phyloP scores from a whole-genome alignment of 2,888 invertebrate genomes.

The Ophion ellenae region DNA sequence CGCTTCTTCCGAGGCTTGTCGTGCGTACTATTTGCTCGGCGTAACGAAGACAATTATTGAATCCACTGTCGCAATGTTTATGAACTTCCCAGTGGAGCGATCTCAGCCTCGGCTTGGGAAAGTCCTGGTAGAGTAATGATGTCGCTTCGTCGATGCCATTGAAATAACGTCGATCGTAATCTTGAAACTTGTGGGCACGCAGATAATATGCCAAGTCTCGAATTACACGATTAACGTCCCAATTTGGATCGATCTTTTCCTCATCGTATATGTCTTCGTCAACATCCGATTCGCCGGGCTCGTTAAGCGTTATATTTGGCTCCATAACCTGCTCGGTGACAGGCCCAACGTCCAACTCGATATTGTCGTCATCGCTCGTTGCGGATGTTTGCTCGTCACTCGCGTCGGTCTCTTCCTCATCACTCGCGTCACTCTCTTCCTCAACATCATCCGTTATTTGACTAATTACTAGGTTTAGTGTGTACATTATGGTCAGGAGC shows the following conservation, averaged over 20 bases:
- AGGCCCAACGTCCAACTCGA: constrained; percentile 67
- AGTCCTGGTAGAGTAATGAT: constrained; percentile 82
- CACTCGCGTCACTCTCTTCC: constrained; percentile 50
- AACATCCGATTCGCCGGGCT: constrained; percentile 70
- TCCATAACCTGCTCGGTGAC: constrained; percentile 76
- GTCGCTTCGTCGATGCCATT: constrained; percentile 76
- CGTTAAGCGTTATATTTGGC: constrained; percentile 73
- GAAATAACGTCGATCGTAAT: constrained; percentile 86
- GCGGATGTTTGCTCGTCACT: not conserved
- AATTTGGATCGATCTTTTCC: constrained; percentile 65
- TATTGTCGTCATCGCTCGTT: constrained; percentile 61
- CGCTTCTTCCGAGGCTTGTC: constrained; percentile 84
- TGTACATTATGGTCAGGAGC: constrained; percentile 40
- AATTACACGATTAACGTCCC: constrained; percentile 83
- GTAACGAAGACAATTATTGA: constrained; percentile 86
- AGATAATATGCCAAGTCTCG: constrained; percentile 87
- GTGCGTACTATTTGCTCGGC: constrained; percentile 82
- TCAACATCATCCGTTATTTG: constrained; percentile 20
- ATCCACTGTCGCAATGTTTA: constrained; percentile 85
- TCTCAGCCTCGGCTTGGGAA: constrained; percentile 86
- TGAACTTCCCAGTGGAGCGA: constrained; percentile 87
- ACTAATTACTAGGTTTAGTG: constrained; percentile 40
- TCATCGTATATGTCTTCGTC: constrained; percentile 52
- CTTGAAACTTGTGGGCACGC: constrained; percentile 87
- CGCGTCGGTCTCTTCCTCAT: constrained; percentile 36